Conservation (phyloP, 1,140 invertebrate species). For the Ooceraea biroi region DNA sequence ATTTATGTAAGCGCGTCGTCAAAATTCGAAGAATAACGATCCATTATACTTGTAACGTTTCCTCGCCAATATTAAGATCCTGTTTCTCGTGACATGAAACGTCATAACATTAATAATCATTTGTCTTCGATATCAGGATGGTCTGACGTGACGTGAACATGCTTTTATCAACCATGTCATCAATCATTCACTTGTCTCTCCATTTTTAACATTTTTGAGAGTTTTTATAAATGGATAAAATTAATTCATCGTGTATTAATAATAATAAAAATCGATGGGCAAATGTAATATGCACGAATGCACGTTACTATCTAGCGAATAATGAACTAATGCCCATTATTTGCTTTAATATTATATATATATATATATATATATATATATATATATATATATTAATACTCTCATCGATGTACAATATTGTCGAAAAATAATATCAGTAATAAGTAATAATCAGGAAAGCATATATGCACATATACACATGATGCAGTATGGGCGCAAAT, state of each 20-base stretch:
- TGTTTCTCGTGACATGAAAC: neutral
- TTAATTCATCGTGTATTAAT: neutral
- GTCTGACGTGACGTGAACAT: neutral
- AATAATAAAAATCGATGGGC: neutral
- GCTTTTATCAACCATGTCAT: slow-evolving; percentile 24
- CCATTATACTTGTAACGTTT: neutral
- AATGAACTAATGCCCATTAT: neutral
- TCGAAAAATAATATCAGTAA: slow-evolving; percentile 19
- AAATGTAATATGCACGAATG: neutral
- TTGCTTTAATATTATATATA: neutral
- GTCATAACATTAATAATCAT: slow-evolving; percentile 31
- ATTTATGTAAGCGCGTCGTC: neutral
- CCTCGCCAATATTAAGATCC: neutral
- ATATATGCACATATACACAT: neutral
- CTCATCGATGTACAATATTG: neutral
- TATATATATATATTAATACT: slow-evolving; percentile 3
- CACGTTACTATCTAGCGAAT: neutral
- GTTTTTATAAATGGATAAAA: neutral
- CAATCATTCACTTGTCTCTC: neutral
- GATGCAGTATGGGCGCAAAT: neutral
- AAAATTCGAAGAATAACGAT: neutral
- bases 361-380: too few species aligned
- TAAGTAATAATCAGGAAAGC: neutral
- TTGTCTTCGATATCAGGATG: slow-evolving; percentile 28
- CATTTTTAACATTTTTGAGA: neutral